Evolutionary conservation across 1,140 invertebrate species (phyloP).

Genomic region (Pseudachorutes palmiensis): DNA sequence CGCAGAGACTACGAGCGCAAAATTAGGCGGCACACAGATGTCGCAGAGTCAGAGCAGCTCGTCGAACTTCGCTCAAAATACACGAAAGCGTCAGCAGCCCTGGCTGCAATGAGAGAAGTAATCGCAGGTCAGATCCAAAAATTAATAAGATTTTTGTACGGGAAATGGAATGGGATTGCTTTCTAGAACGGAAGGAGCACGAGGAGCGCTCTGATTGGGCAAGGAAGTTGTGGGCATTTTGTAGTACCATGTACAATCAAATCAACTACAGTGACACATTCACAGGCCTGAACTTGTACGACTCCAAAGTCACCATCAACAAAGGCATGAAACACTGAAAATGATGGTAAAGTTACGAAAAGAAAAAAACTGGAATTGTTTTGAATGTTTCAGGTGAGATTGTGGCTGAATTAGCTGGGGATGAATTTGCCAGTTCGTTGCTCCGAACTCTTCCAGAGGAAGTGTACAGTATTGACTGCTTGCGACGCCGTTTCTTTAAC

Average conservation of each 20-base stretch:
- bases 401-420: slow-evolving; percentile 24
- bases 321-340: no score
- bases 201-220: slow-evolving; percentile 24
- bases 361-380: neutral
- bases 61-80: slow-evolving; percentile 32
- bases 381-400: slow-evolving; percentile 15
- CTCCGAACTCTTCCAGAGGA: slow-evolving; percentile 26
- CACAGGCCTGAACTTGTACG: neutral
- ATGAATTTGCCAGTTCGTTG: slow-evolving; percentile 24
- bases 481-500: slow-evolving; percentile 27
- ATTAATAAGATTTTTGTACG: neutral
- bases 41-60: slow-evolving; percentile 23
- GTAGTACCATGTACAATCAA: slow-evolving; percentile 25
- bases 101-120: slow-evolving; percentile 29
- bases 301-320: no score
- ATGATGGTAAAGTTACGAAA: neutral
- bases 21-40: slow-evolving; percentile 9
- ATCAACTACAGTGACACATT: slow-evolving; percentile 24
- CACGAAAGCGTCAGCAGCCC: slow-evolving; percentile 23
- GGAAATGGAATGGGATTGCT: neutral
- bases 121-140: slow-evolving; percentile 23
- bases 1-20: slow-evolving; percentile 22
- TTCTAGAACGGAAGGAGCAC: slow-evolving; percentile 20
- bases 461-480: slow-evolving; percentile 20
- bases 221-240: slow-evolving; percentile 30